Base-by-base conservation (phyloP, 1,140 invertebrate species). In the Leptinotarsa undecemlineata region DNA sequence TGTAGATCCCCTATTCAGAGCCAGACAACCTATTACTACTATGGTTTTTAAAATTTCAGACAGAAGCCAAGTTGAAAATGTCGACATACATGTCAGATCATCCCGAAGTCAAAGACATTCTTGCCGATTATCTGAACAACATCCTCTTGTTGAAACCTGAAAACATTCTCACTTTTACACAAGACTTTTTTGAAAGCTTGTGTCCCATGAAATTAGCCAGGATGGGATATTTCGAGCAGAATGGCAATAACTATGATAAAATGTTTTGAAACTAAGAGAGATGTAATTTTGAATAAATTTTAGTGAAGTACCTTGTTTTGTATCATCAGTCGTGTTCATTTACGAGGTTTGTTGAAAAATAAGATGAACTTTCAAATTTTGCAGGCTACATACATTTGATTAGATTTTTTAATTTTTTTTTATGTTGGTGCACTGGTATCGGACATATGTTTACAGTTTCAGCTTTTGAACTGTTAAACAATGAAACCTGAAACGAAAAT, bases 51-150 rank as follows among this genome's bases (percentile, higher is more conserved):
- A 42, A 42, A 42, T 75, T 80, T 77, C 57, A 88, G 88, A 82
- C 82, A 48, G 80, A 83, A 60, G 79, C 85, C 73, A 78, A 86
- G 77, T 81, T 86, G 48, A 82, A 88, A 84, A 86, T 87, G 42
- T 86, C 84, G 60, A 85, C 85, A 3, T 91, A 91, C 79, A 78
- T 89, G 47, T 79, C 82, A 14, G 87, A 89, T 75, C 89, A 89
- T 74, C 87, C 87, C 1, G 87, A 90, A 76, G 81, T 91, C 21
- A 86, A 87, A 61, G 83, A 86, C 14, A 79, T 89, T 6, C 85
- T 91, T 15, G 85, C 86, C 0, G 90, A 91, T 83, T 91, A 90
- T 73, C 83, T 89, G 13, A 87, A 89, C 78, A 86, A 87, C 2
- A 81, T 91, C 17, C 81, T 91, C 48, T 78, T 88, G 77, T 83